Base-by-base conservation (phyloP, 1,140 invertebrate species). In the Antheraea pernyi region DNA sequence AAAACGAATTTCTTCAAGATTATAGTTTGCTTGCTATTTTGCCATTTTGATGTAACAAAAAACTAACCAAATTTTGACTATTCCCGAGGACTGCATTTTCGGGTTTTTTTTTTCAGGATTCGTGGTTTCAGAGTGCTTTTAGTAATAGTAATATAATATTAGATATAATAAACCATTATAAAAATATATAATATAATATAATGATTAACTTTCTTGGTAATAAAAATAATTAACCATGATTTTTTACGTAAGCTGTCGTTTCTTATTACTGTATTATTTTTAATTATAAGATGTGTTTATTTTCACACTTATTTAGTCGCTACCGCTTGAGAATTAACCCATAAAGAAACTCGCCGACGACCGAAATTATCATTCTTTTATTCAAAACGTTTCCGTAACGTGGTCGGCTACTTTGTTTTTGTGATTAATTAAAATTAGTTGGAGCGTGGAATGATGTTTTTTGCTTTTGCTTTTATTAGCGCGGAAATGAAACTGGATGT, bases 371-470 rank as follows among this genome's bases (percentile, higher is more conserved):
- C 83, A 81, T 79, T 75, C 72, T 77, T 86, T 86, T 84, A 78
- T 80, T 83, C 77, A 75, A 75, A 82, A 80, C 74, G 73, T 70
- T 82, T 80, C 80, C 83, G 75, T 66, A 65, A 70, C 72, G 72
- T 75, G 76, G 73, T 73, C 68, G 63, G 77, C 76, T 75, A 85
- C 82, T 86, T 83, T 85, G 81, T 89, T 87, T 83, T 77, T 77
- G 74, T 80, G 82, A 86, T 86, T 89, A 88, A 88, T 88, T 86
- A 89, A 89, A 89, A 89, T 84, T 84, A 86, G 84, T 81, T 78
- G 77, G 76, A 78, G 79, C 77, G 74, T 74, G 78, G 70, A 78
- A 79, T 70, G 75, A 76, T 70, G 72, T 63, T 69, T 72, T 78
- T 67, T 67, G 53, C 75, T 71, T 77, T 78, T 77, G 73, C 79